Evolutionary conservation across 2,797 vertebrate genomes (phyloP), one percentile per base, ranked within the genome.

Genomic region (Pygocentrus nattereri): DNA sequence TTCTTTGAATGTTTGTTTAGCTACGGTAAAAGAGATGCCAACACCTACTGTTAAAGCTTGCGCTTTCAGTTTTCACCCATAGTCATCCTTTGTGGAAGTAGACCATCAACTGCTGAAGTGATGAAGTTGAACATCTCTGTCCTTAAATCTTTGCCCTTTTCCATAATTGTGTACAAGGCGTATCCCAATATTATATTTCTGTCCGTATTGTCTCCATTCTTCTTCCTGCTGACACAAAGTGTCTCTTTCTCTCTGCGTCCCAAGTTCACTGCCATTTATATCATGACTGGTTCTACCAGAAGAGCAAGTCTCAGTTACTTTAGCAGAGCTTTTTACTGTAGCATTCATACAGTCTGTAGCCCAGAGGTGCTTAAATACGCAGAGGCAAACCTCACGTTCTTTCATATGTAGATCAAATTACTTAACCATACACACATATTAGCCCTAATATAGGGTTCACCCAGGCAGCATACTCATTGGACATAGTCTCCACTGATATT

Each of bases 241-340:
- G 76, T 30, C 50, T 79, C 68, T 78, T 70, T 75, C 81, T 68
- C 50, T 78, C 68, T 30, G 41, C 61, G 34, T 73, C 19, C 41
- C 75, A 47, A 67, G 6, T 65, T 74, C 62, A 16, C 47, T 70
- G 27, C 71, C 58, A 74, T 79, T 54, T 21, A 83, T 38, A 61
- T 71, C 13, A 4, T 67, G 72, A 85, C 87, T 81, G 82, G 87
- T 87, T 84, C 44, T 70, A 87, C 87, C 84, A 84, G 87, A 82
- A 4, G 21, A 85, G 76, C 84, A 52, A 73, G 85, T 88, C 82
- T 69, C 30, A 0, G 18, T 64, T 25, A 71, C 27, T 49, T 30
- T n/a, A 4, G 15, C 23, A 52, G 47, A n/a, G n/a, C n/a, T n/a
- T n/a, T n/a, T n/a, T 34, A 27, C 5, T 0, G 30, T 34, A 74